A percentile compares a stretch with the other conserved stretches of the same genome.
Evolutionary conservation across 2,888 invertebrate species (phyloP).

Genomic region (Thumatha senex): DNA sequence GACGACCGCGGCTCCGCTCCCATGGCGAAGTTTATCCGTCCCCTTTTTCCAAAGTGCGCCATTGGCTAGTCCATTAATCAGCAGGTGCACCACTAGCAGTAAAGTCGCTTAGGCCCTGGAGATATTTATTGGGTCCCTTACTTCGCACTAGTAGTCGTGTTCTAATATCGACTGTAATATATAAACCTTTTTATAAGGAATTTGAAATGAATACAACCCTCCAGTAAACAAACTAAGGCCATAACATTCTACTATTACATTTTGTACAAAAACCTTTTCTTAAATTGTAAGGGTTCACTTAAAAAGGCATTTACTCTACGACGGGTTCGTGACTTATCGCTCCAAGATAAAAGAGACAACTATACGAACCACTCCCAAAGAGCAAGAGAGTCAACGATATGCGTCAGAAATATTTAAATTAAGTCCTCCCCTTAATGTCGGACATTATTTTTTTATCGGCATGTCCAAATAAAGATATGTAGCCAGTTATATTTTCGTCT

Average conservation of each 20-base stretch:
- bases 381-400: constrained; percentile 42
- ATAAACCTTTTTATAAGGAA: too few relatives aligned
- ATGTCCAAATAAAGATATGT: constrained; percentile 74
- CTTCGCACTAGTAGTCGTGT: too few relatives aligned
- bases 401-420: constrained; percentile 78
- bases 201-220: constrained; percentile 33
- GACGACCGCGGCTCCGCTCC: too few relatives aligned
- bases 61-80: too few relatives aligned
- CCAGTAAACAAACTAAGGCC: constrained; percentile 51
- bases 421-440: constrained; percentile 75
- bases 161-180: too few relatives aligned
- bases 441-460: constrained; percentile 82
- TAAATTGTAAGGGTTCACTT: constrained; percentile 64
- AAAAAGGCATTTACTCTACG: constrained; percentile 73
- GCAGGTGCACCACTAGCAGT: too few relatives aligned
- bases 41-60: too few relatives aligned
- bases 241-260: constrained; percentile 47
- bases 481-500: constrained; percentile 40
- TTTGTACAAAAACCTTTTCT: constrained; percentile 49
- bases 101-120: too few relatives aligned
- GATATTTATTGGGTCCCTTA: too few relatives aligned
- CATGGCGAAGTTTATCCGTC: too few relatives aligned
- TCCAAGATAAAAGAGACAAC: constrained; percentile 45
- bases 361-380: constrained; percentile 18
- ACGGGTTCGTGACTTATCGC: constrained; percentile 67